Conservation (phyloP, 2,113 vertebrate species). For the Boulengeromyrus knoepffleri region DNA sequence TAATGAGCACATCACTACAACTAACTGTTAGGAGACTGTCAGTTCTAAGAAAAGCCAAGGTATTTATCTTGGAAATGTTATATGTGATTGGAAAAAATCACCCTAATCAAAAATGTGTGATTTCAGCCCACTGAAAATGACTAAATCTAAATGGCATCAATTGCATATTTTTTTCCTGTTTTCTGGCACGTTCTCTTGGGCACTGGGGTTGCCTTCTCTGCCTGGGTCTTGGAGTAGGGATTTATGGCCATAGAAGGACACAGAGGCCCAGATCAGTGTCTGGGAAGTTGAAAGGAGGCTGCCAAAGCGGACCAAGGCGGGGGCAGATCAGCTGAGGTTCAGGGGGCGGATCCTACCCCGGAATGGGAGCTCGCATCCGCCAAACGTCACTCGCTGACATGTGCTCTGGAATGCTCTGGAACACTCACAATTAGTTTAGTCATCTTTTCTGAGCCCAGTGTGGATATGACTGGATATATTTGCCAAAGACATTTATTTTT, state of each 20-base stretch:
- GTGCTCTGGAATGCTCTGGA: not conserved
- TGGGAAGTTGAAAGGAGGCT: not conserved
- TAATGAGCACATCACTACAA: not conserved
- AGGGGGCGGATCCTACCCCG: not conserved
- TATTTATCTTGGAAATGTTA: not conserved
- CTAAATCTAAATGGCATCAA: not conserved
- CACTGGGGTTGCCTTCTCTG: not conserved
- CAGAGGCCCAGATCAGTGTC: not conserved
- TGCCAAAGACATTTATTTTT: not conserved
- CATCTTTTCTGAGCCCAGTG: not conserved
- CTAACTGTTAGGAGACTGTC: not conserved
- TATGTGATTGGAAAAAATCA: not conserved
- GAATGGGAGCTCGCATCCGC: not conserved
- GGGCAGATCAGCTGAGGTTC: not conserved
- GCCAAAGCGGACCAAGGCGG: not conserved
- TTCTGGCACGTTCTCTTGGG: not conserved
- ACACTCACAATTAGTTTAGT: not conserved
- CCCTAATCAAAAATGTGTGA: constrained; percentile 12
- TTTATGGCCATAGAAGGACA: not conserved
- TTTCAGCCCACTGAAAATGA: constrained; percentile 4
- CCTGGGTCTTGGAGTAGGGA: not conserved
- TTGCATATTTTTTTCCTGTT: not conserved
- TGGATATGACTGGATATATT: not conserved
- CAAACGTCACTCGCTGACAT: not conserved
- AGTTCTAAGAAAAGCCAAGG: not conserved